Base-by-base conservation (phyloP, 2,113 vertebrate species). In the Todiramphus chloris region DNA sequence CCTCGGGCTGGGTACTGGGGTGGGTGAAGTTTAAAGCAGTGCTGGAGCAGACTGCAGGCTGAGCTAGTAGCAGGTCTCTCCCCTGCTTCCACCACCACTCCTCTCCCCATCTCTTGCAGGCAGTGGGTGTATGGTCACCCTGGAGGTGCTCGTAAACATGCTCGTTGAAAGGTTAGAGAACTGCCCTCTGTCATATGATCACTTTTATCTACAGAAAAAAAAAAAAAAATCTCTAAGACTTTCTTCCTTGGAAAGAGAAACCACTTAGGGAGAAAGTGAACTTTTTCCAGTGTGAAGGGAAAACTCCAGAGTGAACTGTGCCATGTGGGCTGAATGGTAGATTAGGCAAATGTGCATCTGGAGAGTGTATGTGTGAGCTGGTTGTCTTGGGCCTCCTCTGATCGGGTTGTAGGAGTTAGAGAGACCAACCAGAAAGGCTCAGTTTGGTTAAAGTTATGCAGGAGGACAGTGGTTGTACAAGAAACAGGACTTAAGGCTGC, bases 41-140 rank as follows among this genome's bases (percentile, higher is more conserved):
- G 5, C 67, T 33, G 78, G 64, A 92, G 53, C 50, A 63, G 55
- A n/a, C 5, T n/a, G 51, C 17, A 1, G 3, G 46, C 17, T 9
- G 70, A 82, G 35, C 33, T 48, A 31, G 66, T 31, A 48, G 21
- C 74, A 67, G 62, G 7, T 67, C 33, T 67, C n/a, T 46, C 12
- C 33, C 27, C 56, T 48, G 62, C 3, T 1, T 37, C 37, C n/a
- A 51, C 3, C 46, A 9, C 23, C 1, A 1, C 56, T 59, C 35
- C 14, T 25, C 37, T 41, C 68, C 58, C 39, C 37, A 30, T 12
- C 35, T 72, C 58, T 17, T 17, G 28, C 43, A 59, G 69, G 51
- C 30, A n/a, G 37, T 3, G 11, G 18, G 5, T 0, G 0, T 6
- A 4, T 1, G 5, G 39, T 33, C 24, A 69, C 56, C n/a, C 24